Evolutionary conservation across 2,113 vertebrate genomes (phyloP), one percentile per base, ranked within the genome.

Genomic region (Crotophaga sulcirostris): DNA sequence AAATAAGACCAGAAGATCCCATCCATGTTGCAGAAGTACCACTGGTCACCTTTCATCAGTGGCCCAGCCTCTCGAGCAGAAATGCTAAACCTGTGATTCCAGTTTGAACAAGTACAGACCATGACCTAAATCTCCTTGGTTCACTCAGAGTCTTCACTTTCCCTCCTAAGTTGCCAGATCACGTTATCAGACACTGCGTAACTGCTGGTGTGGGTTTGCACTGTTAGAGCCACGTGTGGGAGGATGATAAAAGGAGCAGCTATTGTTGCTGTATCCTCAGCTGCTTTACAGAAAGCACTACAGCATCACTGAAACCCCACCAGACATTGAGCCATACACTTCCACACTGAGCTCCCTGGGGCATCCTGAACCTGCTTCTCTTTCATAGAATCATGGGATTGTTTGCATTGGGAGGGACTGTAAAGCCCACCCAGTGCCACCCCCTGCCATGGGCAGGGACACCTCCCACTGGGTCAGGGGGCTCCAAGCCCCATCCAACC

Each of bases 31-130:
- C 59, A 77, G 75, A 66, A 79, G 49, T 36, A 15, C 21, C 0
- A 0, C 8, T 2, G 33, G 58, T 90, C 75, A 45, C 44, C 75
- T 88, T 64, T 2, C 0, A 28, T 19, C 52, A 3, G 14, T 11
- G 40, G 19, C 55, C 19, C 21, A 69, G 15, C 21, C 45, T 45
- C 63, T 69, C 49, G 51, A 58, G 33, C 28, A 49, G 70, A 42
- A 68, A 29, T 7, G 2, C 68, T 33, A 68, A 79, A 76, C 11
- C 20, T 9, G 1, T 51, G 20, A 67, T 70, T 91, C 42, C 67
- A 90, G 38, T 69, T 87, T 87, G 84, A 62, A 16, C 31, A 85
- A 89, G 76, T 59, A 42, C 44, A 69, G 47, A 93, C 42, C 23
- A 34, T 55, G 73, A 91, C 42, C 78, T 87, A 55, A 87, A 80